Evolutionary conservation across 2,888 invertebrate species (phyloP).

Genomic region (Melinaea menophilus): DNA sequence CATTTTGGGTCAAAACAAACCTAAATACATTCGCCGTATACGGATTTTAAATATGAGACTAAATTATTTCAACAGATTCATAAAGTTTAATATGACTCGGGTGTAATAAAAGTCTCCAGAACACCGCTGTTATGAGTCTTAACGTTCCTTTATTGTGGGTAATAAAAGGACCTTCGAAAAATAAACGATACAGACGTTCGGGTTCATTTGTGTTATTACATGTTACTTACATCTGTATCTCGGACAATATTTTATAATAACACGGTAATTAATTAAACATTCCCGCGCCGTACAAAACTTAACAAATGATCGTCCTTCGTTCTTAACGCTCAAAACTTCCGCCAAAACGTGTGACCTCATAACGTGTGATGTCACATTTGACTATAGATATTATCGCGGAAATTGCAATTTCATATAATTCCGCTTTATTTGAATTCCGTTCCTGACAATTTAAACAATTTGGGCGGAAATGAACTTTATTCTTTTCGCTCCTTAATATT

Average conservation of each 20-base stretch:
- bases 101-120: slow-evolving; percentile 1
- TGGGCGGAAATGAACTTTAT: slow-evolving; percentile 17
- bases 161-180: slow-evolving; percentile 1
- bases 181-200: neutral
- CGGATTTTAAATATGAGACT: neutral
- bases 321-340: slow-evolving; percentile 42
- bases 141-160: slow-evolving; percentile 1
- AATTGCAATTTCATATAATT: slow-evolving; percentile 35
- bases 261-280: neutral
- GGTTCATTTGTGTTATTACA: neutral
- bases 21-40: too few relatives aligned
- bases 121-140: slow-evolving; percentile 3
- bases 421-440: neutral
- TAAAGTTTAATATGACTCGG: neutral
- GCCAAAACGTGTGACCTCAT: slow-evolving; percentile 40
- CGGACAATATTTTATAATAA: neutral
- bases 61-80: slow-evolving; percentile 6
- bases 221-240: too few relatives aligned
- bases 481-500: slow-evolving; percentile 12
- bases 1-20: too few relatives aligned
- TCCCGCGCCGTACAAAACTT: neutral
- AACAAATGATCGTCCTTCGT: slow-evolving; percentile 38
- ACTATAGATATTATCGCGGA: slow-evolving; percentile 39
- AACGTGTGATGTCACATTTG: slow-evolving; percentile 37
- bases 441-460: slow-evolving; percentile 1